phyloP scores from a whole-genome alignment of 2,797 vertebrate genomes.

The Betta splendens region DNA sequence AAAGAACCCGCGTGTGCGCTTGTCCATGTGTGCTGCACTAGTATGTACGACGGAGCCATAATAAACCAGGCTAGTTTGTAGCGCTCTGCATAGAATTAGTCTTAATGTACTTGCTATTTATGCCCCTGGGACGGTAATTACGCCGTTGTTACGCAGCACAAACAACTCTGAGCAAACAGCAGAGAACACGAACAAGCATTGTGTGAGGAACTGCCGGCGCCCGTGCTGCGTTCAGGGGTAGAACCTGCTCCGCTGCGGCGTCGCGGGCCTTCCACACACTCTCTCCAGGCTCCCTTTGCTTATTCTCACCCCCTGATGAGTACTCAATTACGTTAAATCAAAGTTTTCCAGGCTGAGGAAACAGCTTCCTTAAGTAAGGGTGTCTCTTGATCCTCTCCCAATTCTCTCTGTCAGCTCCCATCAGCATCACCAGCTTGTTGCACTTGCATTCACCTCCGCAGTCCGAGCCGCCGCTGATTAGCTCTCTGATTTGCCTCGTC shows the following conservation, averaged over 20 bases:
- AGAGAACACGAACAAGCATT: constrained; percentile 58
- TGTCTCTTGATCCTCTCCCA: constrained; percentile 72
- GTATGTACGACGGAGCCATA: constrained; percentile 38
- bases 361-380: constrained; percentile 72
- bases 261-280: constrained; percentile 12
- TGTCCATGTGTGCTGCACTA: constrained; percentile 17
- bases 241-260: constrained; percentile 8
- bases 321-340: constrained; percentile 71
- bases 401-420: constrained; percentile 71
- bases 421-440: constrained; percentile 67
- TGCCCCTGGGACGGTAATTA: constrained; percentile 75
- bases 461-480: constrained; percentile 63
- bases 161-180: constrained; percentile 71
- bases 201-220: constrained; percentile 41
- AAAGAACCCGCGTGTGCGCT: constrained; percentile 44
- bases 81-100: constrained; percentile 76
- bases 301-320: constrained; percentile 45
- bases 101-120: constrained; percentile 76
- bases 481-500: constrained; percentile 58
- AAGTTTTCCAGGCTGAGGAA: constrained; percentile 68
- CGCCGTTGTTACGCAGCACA: constrained; percentile 64
- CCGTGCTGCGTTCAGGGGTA: constrained; percentile 16
- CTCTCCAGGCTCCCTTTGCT: constrained; percentile 26
- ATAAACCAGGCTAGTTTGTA: constrained; percentile 74
- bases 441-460: constrained; percentile 62